phyloP scores from a whole-genome alignment of 2,888 invertebrate species.

The Hypercompe scribonia region DNA sequence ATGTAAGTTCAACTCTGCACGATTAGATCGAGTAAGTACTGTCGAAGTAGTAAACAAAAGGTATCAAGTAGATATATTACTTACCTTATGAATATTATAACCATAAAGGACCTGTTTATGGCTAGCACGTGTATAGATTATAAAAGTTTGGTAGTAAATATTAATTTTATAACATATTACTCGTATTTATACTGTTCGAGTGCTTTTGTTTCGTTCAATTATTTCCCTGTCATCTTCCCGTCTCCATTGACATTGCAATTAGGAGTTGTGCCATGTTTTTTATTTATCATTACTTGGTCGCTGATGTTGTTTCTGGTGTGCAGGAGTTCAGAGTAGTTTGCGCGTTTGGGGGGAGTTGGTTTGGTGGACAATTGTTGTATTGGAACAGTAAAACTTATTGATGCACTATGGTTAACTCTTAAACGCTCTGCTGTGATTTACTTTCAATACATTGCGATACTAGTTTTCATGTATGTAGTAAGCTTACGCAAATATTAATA shows the following conservation, averaged over 20 bases:
- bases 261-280: not conserved
- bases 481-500: too few species aligned
- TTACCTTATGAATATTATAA: not conserved
- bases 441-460: too few species aligned
- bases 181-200: not conserved
- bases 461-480: too few species aligned
- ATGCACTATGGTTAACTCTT: not conserved
- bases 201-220: not conserved
- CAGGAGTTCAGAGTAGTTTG: too few species aligned
- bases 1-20: not conserved
- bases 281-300: not conserved
- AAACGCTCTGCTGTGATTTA: not conserved
- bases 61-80: not conserved
- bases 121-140: not conserved
- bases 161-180: not conserved
- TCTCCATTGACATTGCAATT: not conserved
- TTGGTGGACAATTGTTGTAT: too few species aligned
- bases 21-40: not conserved
- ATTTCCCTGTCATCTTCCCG: not conserved
- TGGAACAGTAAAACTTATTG: too few species aligned
- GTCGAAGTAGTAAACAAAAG: not conserved
- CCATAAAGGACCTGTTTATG: slow-evolving; percentile 27
- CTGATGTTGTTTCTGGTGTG: not conserved
- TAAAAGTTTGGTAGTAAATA: not conserved
- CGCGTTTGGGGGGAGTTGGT: too few species aligned